Evolutionary conservation across 2,888 invertebrate species (phyloP), one percentile per base, ranked within the genome.

Genomic region (Lordiphosa andalusiaca): DNA sequence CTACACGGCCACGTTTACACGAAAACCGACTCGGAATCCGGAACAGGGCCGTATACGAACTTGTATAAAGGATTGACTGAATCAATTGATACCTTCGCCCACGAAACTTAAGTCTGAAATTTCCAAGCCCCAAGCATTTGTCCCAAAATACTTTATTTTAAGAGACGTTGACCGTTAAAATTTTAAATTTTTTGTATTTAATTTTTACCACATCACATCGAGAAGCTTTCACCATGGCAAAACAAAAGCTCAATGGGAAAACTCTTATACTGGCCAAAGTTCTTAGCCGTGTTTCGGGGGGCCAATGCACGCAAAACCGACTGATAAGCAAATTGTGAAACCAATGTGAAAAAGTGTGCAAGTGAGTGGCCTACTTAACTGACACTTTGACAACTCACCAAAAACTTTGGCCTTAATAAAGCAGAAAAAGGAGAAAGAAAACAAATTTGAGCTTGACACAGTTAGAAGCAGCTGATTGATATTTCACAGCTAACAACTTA

Each of bases 291-390:
- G 40, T 47, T 47, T 47, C 12, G 19, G 3, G 30, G 30, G 30
- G 30, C 30, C 30, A 30, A 10, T 30, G 30, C 30, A 30, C 30
- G 9, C 12, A 3, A 49, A 59, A 30, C 30, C 53, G 16, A 23
- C 44, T 56, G 51, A 55, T 37, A 55, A 55, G 63, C 55, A 36
- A 53, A 58, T 40, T 36, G 44, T 51, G 21, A 33, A 71, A 35
- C 33, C 52, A 49, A 59, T 36, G 50, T 41, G 25, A 6, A 33
- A 21, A 33, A 38, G 48, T 30, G 9, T 30, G 9, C 3, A 30
- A 56, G 51, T 54, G 64, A 48, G 41, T 58, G 73, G 44, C 80
- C 67, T 53, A 67, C 51, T 71, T 76, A 38, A 59, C 54, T 63
- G 71, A 69, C 71, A 81, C 73, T 75, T 67, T 60, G 61, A 64